Conservation (phyloP, 2,113 vertebrate genomes). For the Pygathrix nemaeus region DNA sequence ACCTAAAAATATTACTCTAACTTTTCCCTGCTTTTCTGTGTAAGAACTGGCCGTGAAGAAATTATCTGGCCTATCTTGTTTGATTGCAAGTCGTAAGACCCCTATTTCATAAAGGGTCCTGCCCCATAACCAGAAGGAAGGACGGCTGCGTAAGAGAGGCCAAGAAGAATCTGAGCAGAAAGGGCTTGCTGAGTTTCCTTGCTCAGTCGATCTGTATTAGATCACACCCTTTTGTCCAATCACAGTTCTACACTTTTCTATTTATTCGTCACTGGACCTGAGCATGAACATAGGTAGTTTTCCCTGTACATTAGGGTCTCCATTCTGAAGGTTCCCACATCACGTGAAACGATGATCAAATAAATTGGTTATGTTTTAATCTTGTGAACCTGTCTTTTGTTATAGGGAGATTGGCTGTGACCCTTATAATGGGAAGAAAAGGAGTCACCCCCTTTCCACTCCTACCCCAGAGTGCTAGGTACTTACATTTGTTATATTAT, state of each 20-base stretch:
- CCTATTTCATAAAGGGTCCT: neutral
- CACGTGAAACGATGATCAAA: neutral
- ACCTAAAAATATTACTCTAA: neutral
- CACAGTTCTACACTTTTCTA: neutral
- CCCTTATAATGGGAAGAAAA: neutral
- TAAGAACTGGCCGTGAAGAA: neutral
- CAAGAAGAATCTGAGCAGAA: neutral
- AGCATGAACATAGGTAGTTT: neutral
- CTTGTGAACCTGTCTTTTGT: neutral
- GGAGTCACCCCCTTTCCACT: neutral
- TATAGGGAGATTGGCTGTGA: neutral
- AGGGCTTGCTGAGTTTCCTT: neutral
- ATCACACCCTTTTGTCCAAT: neutral
- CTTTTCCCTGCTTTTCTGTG: neutral
- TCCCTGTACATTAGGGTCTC: neutral
- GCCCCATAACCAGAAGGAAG: neutral
- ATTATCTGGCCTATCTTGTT: neutral
- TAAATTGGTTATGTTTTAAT: neutral
- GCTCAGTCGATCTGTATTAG: neutral
- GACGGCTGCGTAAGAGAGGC: neutral
- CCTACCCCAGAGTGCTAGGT: too few relatives aligned
- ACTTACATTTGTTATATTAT: neutral
- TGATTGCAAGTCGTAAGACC: neutral
- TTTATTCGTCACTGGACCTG: neutral
- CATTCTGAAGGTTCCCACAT: neutral